Base-by-base conservation (phyloP, 2,113 vertebrate genomes). In the Toxotes jaculatrix region DNA sequence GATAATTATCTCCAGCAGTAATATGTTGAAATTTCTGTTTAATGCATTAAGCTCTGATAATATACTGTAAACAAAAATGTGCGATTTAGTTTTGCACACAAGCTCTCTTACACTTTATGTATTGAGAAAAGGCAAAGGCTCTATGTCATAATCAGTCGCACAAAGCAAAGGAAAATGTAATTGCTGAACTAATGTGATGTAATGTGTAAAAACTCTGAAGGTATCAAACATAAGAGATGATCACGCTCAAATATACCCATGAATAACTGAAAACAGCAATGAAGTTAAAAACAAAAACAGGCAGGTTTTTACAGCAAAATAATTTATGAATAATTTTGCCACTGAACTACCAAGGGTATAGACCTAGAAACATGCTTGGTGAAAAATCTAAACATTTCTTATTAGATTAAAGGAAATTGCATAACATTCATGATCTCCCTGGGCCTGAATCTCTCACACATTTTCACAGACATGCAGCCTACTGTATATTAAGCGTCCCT, bases 391-490 rank as follows among this genome's bases (percentile, higher is more conserved):
- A 31, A 31, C 32, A 65, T 57, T 36, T 31, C 9, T 47, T 36
- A 64, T 69, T 55, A 65, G 67, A 68, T 74, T 47, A 27, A 60
- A 68, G 38, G 1, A 67, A 23, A 73, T 72, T 84, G 40, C 56
- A 57, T 79, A 91, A 87, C 68, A 49, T 69, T 64, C 32, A 57
- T 68, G 42, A 73, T 59, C 23, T 76, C 31, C n/a, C 65, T 67
- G 53, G 27, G 27, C n/a, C 64, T 77, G 42, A 71, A 53, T 59
- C 53, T 56, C 56, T 71, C 7, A 70, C 27, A 72, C 43, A 75
- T 66, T 40, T 75, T 42, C 27, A 68, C 12, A 56, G 38, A 55
- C 17, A n/a, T 77, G 66, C 59, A 77, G 17, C 4, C 10, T 36
- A 49, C 61, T 75, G 47, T 79, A 72, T 56, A 73, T 74, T 77